Base-by-base conservation (phyloP, 2,113 vertebrate genomes). In the Pseudopodoces humilis region DNA sequence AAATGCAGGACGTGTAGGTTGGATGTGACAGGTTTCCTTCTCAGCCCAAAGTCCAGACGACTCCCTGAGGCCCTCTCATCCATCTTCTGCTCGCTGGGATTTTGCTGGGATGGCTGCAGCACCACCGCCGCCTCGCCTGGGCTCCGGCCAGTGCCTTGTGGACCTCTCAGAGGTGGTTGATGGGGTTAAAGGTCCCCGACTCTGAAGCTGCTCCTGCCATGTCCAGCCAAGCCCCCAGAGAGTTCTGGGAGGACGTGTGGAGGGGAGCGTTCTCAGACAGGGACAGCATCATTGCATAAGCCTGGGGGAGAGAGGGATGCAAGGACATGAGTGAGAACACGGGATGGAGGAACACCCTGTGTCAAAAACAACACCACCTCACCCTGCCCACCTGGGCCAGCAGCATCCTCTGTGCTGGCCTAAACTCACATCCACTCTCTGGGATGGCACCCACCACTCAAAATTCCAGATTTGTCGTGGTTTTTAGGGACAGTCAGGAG, bases 241-340 rank as follows among this genome's bases (percentile, higher is more conserved):
- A 99, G 97, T 98, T 99, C 98, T 99, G 99, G 97, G 99, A 98
- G 96, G 99, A 97, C 94, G 98, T 53, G 97, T 99, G 99, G 97
- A 99, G 99, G 97, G 99, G 98, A 96, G 99, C 95, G 88, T 99
- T 99, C 98, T 99, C 99, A 11, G 99, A 99, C 69, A 99, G 98
- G 95, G 99, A 99, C 97, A 99, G 98, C 99, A 99, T 99, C 99
- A 99, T 99, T 99, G 99, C 99, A 98, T 99, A 99, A 97, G 99
- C 99, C 99, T 99, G 98, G 18, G 25, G 77, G 96, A 41, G 17
- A 88, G 88, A 58, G 91, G 13, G 83, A 13, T 0, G 86, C 58
- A 70, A 69, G 88, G 56, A 93, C 77, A 71, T 0, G 30, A 6
- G 82, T 72, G 64, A 76, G 22, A 7, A 14, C 8, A 1, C 6